Base-by-base conservation (phyloP, 2,888 invertebrate genomes). In the Pasiphila rectangulata region DNA sequence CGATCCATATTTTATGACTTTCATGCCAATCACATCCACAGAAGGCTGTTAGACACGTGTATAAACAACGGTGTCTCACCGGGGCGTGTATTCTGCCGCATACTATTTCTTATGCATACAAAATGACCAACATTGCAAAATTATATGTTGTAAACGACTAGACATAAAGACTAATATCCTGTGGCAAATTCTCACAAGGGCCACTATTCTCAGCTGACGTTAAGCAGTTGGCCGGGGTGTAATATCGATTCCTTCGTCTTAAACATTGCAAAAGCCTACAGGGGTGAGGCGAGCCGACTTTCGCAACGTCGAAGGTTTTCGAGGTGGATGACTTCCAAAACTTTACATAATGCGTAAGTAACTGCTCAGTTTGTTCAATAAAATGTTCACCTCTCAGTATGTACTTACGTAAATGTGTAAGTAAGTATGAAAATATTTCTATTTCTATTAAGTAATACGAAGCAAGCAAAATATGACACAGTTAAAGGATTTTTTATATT, bases 191-290 rank as follows among this genome's bases (percentile, higher is more conserved):
- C 21, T 32, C 19, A 29, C 27, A 29, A 42, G 34, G 42, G 45
- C 35, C 44, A 57, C 48, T 42, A 52, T 44, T 52, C 45, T 51
- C 59, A 61, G 58, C 58, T 58, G 54, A 57, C 55, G 35, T n/a
- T n/a, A n/a, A n/a, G n/a, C n/a, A 44, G 24, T 30, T 35, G 48
- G 47, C 35, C 37, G 41, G 48, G 35, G 35, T 30, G 35, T 27
- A n/a, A 25, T 51, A 56, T 56, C 43, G 56, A 56, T 56, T 45
- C 38, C n/a, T 34, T 37, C 32, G 30, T 32, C 32, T 30, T 27
- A 15, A 23, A 27, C 29, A 21, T 20, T 40, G 32, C 36, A 49
- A 29, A 39, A 34, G 36, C 41, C 29, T 38, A 43, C 27, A 23
- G 39, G 40, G 48, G 48, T 32, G 46, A 21, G 43, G 29, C 19